phyloP scores from a whole-genome alignment of 2,113 vertebrate species.

The Machaerirhynchus nigripectus region DNA sequence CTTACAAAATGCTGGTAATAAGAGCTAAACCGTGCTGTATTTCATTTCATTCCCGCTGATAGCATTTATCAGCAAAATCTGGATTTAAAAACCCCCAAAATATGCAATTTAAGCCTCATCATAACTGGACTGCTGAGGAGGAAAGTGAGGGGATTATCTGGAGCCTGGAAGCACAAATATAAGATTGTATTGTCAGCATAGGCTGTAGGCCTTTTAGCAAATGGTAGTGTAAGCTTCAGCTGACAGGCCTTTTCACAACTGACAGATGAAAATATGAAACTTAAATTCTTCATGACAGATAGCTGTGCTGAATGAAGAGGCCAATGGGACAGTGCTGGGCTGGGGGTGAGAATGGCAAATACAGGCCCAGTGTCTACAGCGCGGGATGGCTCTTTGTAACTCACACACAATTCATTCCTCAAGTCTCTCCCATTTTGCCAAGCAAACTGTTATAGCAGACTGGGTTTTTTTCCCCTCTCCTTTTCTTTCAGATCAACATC shows the following conservation, averaged over 20 bases:
- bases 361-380: background rate
- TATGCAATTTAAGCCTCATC: conserved; percentile 98
- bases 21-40: conserved; percentile 86
- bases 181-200: conserved; percentile 90
- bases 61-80: conserved; percentile 99
- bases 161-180: conserved; percentile 84
- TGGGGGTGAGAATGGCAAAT: background rate
- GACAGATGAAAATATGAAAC: conserved; percentile 96
- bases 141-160: conserved; percentile 91
- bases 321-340: conserved; percentile 51
- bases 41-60: conserved; percentile 96
- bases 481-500: conserved; percentile 55
- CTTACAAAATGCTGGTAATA: conserved; percentile 75
- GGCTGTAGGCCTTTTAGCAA: conserved; percentile 89
- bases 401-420: conserved; percentile 46
- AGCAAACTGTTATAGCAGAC: conserved; percentile 53
- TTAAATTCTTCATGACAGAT: conserved; percentile 99
- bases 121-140: conserved; percentile 85
- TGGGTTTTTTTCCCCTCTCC: background rate
- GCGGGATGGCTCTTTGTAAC: conserved; percentile 36
- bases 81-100: conserved; percentile 86
- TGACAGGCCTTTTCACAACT: conserved; percentile 96
- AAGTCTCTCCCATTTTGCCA: conserved; percentile 42
- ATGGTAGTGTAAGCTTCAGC: conserved; percentile 89
- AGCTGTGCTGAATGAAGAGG: conserved; percentile 83